Conservation (phyloP, 2,888 invertebrate genomes). For the Thymelicus acteon region DNA sequence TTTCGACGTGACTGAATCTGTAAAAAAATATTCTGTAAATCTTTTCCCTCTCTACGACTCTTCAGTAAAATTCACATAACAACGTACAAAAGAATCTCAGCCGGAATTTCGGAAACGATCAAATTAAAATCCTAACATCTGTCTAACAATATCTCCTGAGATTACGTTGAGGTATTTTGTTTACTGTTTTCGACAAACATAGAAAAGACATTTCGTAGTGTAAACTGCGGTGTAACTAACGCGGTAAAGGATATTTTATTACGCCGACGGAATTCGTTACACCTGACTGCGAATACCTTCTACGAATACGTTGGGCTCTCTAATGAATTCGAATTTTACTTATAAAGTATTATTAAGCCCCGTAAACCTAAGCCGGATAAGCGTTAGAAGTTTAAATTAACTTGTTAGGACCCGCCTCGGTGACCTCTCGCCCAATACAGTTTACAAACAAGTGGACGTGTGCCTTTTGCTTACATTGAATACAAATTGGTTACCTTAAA, state of each 20-base stretch:
- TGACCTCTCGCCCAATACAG: slow-evolving; percentile 51
- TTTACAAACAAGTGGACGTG: slow-evolving; percentile 63
- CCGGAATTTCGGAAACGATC: not conserved
- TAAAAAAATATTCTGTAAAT: too few species aligned
- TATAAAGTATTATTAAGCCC: slow-evolving; percentile 63
- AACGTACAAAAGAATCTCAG: too few species aligned
- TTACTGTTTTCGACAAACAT: not conserved
- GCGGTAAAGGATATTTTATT: slow-evolving; percentile 1
- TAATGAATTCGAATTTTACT: slow-evolving; percentile 60
- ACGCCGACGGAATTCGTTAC: slow-evolving; percentile 5
- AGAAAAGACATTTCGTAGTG: not conserved
- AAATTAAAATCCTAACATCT: not conserved
- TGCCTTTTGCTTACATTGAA: slow-evolving; percentile 57
- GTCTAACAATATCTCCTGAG: not conserved
- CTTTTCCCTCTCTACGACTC: too few species aligned
- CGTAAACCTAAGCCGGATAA: slow-evolving; percentile 67
- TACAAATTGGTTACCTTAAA: slow-evolving; percentile 62
- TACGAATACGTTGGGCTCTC: not conserved
- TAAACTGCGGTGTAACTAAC: not conserved
- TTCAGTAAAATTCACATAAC: too few species aligned
- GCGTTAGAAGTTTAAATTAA: slow-evolving; percentile 77
- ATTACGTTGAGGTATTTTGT: not conserved
- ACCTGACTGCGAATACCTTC: slow-evolving; percentile 6
- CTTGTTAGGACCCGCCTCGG: slow-evolving; percentile 64
- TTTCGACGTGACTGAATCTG: too few species aligned